Evolutionary conservation across 2,797 vertebrate genomes (phyloP).

Genomic region (Poliocrania exsul): DNA sequence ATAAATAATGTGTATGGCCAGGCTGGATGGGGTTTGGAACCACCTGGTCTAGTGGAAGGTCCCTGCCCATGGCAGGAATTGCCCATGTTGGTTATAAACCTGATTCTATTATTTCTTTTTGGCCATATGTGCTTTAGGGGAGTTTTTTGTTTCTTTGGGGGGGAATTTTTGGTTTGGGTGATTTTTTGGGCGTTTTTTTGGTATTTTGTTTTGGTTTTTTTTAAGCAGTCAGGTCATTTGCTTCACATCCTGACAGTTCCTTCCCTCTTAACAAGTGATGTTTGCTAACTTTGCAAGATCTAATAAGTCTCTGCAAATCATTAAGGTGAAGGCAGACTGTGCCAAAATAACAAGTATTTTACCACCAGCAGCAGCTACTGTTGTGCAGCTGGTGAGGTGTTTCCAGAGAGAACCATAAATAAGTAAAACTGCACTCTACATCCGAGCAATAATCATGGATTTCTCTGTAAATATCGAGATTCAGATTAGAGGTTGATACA

Average conservation of each 20-base stretch:
- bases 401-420: background rate
- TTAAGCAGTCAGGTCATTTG: background rate
- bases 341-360: background rate
- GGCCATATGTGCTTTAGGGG: background rate
- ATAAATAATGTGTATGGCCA: background rate
- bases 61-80: background rate
- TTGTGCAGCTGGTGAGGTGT: background rate
- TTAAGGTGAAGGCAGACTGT: background rate
- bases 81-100: background rate
- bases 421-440: background rate
- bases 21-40: accelerated
- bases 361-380: background rate
- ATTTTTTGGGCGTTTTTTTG: background rate
- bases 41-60: accelerated
- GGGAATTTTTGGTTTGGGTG: background rate
- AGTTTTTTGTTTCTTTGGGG: background rate
- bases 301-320: background rate
- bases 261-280: background rate
- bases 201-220: background rate
- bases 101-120: background rate
- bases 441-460: background rate
- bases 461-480: background rate
- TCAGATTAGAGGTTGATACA: background rate
- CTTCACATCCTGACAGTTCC: background rate
- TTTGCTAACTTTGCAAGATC: background rate